Percentiles rank a stretch among this genome's conserved stretches.
phyloP scores from a whole-genome alignment of 2,113 vertebrate genomes.

The Struthidea cinerea region DNA sequence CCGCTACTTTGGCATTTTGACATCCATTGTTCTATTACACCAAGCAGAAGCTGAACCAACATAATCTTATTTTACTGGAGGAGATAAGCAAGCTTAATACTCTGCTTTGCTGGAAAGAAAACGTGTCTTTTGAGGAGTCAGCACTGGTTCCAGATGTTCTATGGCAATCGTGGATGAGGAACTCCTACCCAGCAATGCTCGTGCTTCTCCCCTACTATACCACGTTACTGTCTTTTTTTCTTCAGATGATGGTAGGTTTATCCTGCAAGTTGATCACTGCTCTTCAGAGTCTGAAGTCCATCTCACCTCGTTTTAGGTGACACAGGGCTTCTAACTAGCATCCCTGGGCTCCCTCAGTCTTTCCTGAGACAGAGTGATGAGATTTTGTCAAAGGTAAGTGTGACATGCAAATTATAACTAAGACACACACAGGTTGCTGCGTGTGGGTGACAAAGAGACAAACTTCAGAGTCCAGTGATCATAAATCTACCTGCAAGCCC shows the following conservation, averaged over 20 bases:
- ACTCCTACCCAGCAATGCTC: neutral
- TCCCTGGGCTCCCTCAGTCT: neutral
- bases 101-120: neutral
- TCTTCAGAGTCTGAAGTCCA: neutral
- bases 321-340: neutral
- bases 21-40: neutral
- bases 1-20: neutral
- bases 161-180: neutral
- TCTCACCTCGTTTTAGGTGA: neutral
- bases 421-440: neutral
- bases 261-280: neutral
- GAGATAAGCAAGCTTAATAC: neutral
- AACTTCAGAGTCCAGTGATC: neutral
- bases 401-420: neutral
- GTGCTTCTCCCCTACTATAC: neutral
- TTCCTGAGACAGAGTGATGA: neutral
- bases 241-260: neutral
- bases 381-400: neutral
- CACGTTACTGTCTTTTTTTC: neutral
- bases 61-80: neutral
- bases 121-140: neutral
- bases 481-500: neutral
- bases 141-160: neutral
- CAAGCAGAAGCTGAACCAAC: neutral
- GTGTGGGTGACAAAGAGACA: neutral